Percentiles rank a stretch among this genome's conserved stretches.
These are phyloP conservation scores for Ladona fulva DNA, from an alignment of 1,140 invertebrate genomes.

Conservation along the genomic window DNA sequence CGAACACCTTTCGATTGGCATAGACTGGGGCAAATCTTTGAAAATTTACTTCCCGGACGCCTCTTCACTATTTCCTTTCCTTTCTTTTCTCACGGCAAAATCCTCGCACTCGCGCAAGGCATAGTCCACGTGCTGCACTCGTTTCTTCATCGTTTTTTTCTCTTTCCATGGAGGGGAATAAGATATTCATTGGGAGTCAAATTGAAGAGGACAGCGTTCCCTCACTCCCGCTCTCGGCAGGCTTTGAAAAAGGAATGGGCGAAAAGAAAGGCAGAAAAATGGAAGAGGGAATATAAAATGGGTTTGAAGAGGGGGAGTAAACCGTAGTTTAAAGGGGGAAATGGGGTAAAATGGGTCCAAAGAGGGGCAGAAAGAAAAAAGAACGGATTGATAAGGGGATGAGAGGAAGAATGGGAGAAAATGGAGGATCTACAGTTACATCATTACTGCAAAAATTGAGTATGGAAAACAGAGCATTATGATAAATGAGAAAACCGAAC, in stretches of 20 bases:
- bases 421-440: not conserved
- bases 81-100: not conserved
- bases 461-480: no score
- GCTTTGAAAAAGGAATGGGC: not conserved
- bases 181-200: not conserved
- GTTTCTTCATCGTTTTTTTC: not conserved
- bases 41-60: no score
- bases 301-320: not conserved
- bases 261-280: not conserved
- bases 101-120: no score
- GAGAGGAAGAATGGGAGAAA: not conserved
- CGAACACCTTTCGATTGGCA: no score
- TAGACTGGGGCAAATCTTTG: no score
- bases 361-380: not conserved
- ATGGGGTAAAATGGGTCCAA: not conserved
- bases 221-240: not conserved
- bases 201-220: not conserved
- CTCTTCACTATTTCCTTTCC: not conserved
- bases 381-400: not conserved
- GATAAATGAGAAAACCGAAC: no score
- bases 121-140: not conserved
- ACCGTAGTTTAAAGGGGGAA: not conserved
- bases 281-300: not conserved
- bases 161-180: not conserved
- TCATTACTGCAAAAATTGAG: not conserved